Evolutionary conservation across 2,888 invertebrate species (phyloP), one percentile per base, ranked within the genome.

Genomic region (Exephanes ischioxanthus): DNA sequence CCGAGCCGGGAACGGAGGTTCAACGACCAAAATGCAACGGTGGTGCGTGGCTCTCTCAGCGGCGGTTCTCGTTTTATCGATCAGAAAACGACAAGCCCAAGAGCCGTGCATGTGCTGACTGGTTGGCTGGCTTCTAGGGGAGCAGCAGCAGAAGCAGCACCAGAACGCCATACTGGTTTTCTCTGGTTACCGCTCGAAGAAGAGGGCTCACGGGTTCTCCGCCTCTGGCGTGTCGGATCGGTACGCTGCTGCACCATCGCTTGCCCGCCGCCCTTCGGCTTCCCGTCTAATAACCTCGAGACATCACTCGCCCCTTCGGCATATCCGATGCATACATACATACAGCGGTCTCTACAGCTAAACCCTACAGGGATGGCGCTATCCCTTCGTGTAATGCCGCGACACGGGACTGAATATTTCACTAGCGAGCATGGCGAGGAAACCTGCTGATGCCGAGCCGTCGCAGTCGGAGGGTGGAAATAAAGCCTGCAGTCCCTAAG

Each of bases 21-120:
- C 91, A 91, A 91, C 88, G 92, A 91, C 90, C 91, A 91, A 91
- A 91, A 91, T 89, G 88, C 88, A 88, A 87, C 89, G 83, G 85
- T 79, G 89, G 76, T 80, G 76, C 76, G 84, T 33, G 61, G 26
- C 72, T 58, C 58, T 19, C 41, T 19, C 41, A 11, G 68, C 14
- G 7, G 73, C 41, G 73, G 41, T 85, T 85, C 82, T 85, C 85
- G 85, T 85, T 86, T 87, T 86, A 87, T 87, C 83, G 87, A 87
- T 86, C 78, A 78, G 67, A 70, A 79, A 82, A 81, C 76, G 71
- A 73, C 80, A 26, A 75, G 84, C 80, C 80, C 68, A 67, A 81
- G 82, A 80, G 82, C 80, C 48, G 73, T 79, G 80, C 71, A 81
- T 51, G 83, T 79, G 81, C 72, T 63, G 72, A 86, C 67, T 71